Evolutionary conservation across 2,113 vertebrate species (phyloP).

Genomic region (Anolis carolinensis): DNA sequence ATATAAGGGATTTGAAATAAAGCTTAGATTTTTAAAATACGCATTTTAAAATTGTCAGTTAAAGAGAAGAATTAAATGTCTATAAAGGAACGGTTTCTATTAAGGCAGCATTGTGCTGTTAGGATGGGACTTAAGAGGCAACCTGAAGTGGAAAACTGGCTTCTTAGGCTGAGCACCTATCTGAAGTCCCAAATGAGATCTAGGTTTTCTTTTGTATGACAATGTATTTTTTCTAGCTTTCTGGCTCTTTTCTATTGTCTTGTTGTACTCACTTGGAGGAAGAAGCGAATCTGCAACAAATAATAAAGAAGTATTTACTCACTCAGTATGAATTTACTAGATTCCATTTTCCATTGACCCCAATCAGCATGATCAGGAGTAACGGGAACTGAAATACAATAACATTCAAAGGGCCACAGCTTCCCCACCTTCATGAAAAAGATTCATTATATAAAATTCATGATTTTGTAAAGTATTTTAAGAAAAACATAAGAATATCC

Average conservation of each 20-base stretch:
- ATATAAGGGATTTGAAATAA: neutral
- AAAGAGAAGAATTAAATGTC: neutral
- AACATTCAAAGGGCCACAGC: neutral
- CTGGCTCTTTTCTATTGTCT: slow-evolving; percentile 26
- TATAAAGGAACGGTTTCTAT: neutral
- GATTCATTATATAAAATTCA: neutral
- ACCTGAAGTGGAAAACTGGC: slow-evolving; percentile 7
- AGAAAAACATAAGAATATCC: neutral
- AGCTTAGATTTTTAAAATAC: neutral
- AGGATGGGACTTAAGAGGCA: neutral
- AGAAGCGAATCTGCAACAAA: slow-evolving; percentile 53
- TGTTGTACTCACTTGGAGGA: slow-evolving; percentile 46
- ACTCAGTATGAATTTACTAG: neutral
- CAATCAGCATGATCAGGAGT: too few relatives aligned
- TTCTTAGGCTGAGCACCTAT: neutral
- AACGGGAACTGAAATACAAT: neutral
- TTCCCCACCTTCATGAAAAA: too few relatives aligned
- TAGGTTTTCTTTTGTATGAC: slow-evolving; percentile 16
- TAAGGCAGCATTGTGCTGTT: neutral
- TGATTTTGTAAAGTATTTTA: neutral
- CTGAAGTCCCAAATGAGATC: neutral
- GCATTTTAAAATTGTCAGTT: neutral
- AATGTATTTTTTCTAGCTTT: slow-evolving; percentile 17
- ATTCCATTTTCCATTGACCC: neutral
- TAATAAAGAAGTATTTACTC: neutral